Conservation (phyloP, 2,113 vertebrate genomes). For the Tachysurus vachellii region DNA sequence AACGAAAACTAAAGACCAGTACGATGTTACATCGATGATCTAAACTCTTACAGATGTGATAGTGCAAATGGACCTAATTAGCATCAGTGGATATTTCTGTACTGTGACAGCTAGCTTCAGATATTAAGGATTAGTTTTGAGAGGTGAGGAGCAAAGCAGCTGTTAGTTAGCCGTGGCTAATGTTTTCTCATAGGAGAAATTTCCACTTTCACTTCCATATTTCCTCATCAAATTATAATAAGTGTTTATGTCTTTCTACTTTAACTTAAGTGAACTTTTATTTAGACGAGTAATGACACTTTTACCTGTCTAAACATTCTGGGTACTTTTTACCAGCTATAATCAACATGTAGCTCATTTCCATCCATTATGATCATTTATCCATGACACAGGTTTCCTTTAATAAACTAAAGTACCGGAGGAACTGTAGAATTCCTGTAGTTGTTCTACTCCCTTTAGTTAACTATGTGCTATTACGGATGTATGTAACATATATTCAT, state of each 20-base stretch:
- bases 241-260: not conserved
- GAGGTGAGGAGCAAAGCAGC: not conserved
- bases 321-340: not conserved
- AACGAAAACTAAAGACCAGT: not conserved
- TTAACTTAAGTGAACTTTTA: too few relatives aligned
- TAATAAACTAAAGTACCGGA: not conserved
- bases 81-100: not conserved
- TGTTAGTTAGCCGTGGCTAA: not conserved
- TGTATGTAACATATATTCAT: not conserved
- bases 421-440: not conserved
- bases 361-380: not conserved
- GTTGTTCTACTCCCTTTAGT: not conserved
- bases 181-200: not conserved
- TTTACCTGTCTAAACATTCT: not conserved
- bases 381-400: not conserved
- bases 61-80: not conserved
- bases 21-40: not conserved
- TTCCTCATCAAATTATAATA: not conserved
- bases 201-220: not conserved
- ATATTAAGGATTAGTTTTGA: not conserved
- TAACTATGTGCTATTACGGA: not conserved
- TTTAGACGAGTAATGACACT: not conserved
- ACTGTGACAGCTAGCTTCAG: not conserved
- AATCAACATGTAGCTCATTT: not conserved
- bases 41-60: not conserved